Percentiles rank a stretch among this genome's conserved stretches.
Conservation (phyloP, 2,888 invertebrate species). For the Ectemnius continuus region DNA sequence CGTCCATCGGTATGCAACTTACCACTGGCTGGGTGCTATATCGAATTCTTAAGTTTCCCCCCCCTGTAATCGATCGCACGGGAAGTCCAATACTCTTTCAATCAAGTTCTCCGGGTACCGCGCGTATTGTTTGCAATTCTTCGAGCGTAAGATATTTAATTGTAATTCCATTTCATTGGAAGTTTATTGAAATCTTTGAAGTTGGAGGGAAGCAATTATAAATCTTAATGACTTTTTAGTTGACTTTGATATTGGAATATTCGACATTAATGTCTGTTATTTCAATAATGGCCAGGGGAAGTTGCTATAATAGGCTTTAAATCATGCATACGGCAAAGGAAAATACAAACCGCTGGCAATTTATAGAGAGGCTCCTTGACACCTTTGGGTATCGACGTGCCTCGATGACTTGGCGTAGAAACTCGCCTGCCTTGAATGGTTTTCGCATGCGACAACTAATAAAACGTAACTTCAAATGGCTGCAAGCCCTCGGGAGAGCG, state of each 20-base stretch:
- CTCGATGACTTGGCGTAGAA: conserved; percentile 34
- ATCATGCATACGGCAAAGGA: conserved; percentile 9
- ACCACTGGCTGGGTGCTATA: not conserved
- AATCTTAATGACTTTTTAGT: no score
- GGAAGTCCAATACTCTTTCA: no score
- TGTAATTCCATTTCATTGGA: no score
- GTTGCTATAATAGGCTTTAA: not conserved
- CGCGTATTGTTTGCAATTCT: no score
- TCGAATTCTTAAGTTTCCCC: not conserved
- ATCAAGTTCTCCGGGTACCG: no score
- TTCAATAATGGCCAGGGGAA: no score
- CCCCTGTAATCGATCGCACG: not conserved
- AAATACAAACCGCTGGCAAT: conserved; percentile 9
- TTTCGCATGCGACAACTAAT: conserved; percentile 18
- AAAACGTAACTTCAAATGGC: conserved; percentile 20
- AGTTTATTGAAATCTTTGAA: no score
- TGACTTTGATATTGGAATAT: no score
- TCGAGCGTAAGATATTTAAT: no score
- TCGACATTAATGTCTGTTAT: no score
- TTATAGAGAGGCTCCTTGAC: conserved; percentile 45
- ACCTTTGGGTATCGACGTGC: conserved; percentile 47
- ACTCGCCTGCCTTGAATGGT: conserved; percentile 33
- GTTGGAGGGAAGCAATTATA: no score
- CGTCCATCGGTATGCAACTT: not conserved
- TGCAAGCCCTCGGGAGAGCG: conserved; percentile 8